Percentiles rank a stretch among this genome's conserved stretches.
Evolutionary conservation across 2,797 vertebrate species (phyloP).

Genomic region (Trematomus bernacchii): DNA sequence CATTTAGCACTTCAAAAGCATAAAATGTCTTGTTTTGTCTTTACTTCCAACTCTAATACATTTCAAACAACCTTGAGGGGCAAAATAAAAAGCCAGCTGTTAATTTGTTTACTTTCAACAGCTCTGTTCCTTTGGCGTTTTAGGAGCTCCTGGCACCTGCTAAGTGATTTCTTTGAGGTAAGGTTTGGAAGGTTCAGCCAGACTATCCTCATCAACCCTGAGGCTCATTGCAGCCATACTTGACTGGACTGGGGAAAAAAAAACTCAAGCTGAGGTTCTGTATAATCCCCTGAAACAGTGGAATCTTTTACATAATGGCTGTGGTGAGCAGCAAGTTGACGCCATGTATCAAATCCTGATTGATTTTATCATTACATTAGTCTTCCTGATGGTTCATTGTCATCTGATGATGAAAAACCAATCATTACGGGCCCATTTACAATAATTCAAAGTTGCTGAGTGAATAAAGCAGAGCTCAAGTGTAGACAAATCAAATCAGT

Average conservation of each 20-base stretch:
- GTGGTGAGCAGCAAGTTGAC: slow-evolving; percentile 37
- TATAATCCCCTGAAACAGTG: slow-evolving; percentile 39
- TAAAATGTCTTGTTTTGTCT: slow-evolving; percentile 48
- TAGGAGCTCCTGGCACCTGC: slow-evolving; percentile 69
- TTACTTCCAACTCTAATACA: slow-evolving; percentile 53
- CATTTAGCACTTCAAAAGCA: slow-evolving; percentile 68
- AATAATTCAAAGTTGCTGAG: slow-evolving; percentile 48
- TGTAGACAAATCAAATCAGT: slow-evolving; percentile 63
- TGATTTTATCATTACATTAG: slow-evolving; percentile 63
- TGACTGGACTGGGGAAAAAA: slow-evolving; percentile 37
- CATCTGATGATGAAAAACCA: slow-evolving; percentile 41
- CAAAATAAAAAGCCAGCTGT: slow-evolving; percentile 66
- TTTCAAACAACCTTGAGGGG: slow-evolving; percentile 40
- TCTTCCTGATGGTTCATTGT: slow-evolving; percentile 53
- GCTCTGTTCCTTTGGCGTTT: slow-evolving; percentile 49
- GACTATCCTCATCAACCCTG: slow-evolving; percentile 57
- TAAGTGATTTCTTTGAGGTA: slow-evolving; percentile 51
- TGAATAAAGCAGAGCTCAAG: slow-evolving; percentile 42
- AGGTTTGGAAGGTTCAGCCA: slow-evolving; percentile 68
- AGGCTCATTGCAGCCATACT: slow-evolving; percentile 41
- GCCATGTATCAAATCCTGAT: slow-evolving; percentile 58
- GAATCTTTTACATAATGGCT: slow-evolving; percentile 50
- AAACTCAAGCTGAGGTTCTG: slow-evolving; percentile 53
- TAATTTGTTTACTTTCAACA: slow-evolving; percentile 78
- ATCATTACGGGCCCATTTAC: slow-evolving; percentile 20